Evolutionary conservation across 2,113 vertebrate genomes (phyloP).

Genomic region (Bubalus kerabau): DNA sequence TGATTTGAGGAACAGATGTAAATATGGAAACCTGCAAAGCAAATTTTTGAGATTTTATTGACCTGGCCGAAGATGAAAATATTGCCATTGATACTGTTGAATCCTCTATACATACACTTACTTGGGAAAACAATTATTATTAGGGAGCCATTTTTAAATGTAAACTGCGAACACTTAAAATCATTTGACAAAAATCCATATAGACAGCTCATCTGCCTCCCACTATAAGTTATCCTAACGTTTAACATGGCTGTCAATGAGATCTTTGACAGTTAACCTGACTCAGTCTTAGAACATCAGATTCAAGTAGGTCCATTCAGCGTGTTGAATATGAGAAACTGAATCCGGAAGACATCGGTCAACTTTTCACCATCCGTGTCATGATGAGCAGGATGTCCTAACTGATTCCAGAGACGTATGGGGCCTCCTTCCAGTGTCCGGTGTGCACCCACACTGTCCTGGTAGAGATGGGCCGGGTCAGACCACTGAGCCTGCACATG

Average conservation of each 20-base stretch:
- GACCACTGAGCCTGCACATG: constrained; percentile 88
- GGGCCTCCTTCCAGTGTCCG: constrained; percentile 93
- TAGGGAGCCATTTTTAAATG: constrained; percentile 90
- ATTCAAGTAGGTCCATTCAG: constrained; percentile 96
- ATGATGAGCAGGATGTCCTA: constrained; percentile 96
- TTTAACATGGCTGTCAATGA: constrained; percentile 96
- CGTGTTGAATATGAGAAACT: constrained; percentile 92
- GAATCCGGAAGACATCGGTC: constrained; percentile 95
- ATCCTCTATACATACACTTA: constrained; percentile 91
- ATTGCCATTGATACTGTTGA: constrained; percentile 88
- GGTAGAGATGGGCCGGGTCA: constrained; percentile 92
- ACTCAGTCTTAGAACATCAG: constrained; percentile 91
- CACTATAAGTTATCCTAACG: constrained; percentile 95
- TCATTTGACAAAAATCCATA: constrained; percentile 92
- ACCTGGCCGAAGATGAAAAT: constrained; percentile 88
- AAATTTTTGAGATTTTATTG: constrained; percentile 93
- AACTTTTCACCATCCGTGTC: constrained; percentile 93
- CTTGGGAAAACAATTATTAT: constrained; percentile 93
- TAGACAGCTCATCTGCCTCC: constrained; percentile 91
- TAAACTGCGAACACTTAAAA: constrained; percentile 89
- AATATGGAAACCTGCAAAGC: constrained; percentile 92
- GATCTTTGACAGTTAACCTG: constrained; percentile 91
- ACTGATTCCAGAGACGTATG: constrained; percentile 95
- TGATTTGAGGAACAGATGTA: constrained; percentile 95
- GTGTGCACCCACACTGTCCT: constrained; percentile 88